These are phyloP conservation scores for Pseudoips prasinana DNA, from an alignment of 2,888 invertebrate species.

Conservation along the genomic window DNA sequence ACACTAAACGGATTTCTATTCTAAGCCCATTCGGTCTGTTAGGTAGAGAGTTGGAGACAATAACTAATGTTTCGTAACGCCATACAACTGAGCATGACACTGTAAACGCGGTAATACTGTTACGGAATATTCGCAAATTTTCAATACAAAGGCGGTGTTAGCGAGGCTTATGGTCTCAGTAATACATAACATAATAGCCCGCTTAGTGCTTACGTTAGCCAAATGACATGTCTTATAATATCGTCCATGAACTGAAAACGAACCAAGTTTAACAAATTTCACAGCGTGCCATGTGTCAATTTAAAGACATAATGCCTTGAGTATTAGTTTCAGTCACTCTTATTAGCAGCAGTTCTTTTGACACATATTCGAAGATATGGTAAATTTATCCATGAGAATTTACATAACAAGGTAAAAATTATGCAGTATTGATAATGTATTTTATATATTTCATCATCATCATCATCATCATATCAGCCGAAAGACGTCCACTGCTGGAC, in stretches of 20 bases:
- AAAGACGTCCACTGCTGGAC: too few species aligned
- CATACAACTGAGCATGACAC: slow-evolving; percentile 40
- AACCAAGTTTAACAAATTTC: too few species aligned
- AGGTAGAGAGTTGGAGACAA: slow-evolving; percentile 49
- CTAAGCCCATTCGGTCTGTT: slow-evolving; percentile 33
- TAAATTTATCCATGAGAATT: too few species aligned
- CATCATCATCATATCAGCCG: too few species aligned
- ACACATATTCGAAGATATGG: too few species aligned
- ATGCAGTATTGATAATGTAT: too few species aligned
- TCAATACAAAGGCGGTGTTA: slow-evolving; percentile 32
- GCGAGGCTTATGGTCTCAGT: slow-evolving; percentile 10
- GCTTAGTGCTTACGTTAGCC: slow-evolving; percentile 15
- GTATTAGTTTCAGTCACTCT: slow-evolving; percentile 5
- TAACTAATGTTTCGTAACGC: slow-evolving; percentile 49
- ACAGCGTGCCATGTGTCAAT: too few species aligned
- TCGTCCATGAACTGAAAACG: slow-evolving; percentile 22
- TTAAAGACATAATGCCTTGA: too few species aligned
- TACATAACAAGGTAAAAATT: too few species aligned
- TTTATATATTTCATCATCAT: too few species aligned
- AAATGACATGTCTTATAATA: slow-evolving; percentile 14
- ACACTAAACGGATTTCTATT: slow-evolving; percentile 44
- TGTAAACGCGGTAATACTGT: slow-evolving; percentile 32
- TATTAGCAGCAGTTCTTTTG: too few species aligned
- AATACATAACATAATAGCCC: slow-evolving; percentile 14
- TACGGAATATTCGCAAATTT: slow-evolving; percentile 33